Evolutionary conservation across 2,797 vertebrate species (phyloP), one percentile per base, ranked within the genome.

Genomic region (Picus viridis): DNA sequence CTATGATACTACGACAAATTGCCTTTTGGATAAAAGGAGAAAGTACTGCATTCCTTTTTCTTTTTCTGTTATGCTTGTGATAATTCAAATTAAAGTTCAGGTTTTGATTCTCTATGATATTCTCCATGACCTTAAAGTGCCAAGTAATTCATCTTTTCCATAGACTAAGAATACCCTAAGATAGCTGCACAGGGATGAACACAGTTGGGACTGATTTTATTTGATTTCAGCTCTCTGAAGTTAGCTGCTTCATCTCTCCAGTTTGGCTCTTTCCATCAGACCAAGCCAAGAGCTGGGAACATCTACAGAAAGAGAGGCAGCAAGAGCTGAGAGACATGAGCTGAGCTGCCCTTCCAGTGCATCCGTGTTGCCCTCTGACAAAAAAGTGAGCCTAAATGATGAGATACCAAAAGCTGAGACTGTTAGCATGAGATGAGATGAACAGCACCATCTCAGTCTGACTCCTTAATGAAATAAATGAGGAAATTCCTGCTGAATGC

Each of bases 401-500:
- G 45, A 92, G 73, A 79, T 16, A 67, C 22, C 74, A 88, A 36
- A 39, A 10, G 39, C 77, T 74, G 80, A 73, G 51, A n/a, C 0
- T 49, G 72, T 61, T 81, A 86, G 61, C 49, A 36, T 0, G 51
- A 45, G 49, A 39, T 45, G 59, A 82, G 73, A 86, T 54, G 62
- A 87, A 9, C 70, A 77, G 63, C 75, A 69, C 68, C 85, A 32
- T 57, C 61, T 24, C 2, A 0, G 24, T 58, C 47, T 79, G 62
- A 65, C 65, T 79, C 86, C 47, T 30, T 83, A 83, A 63, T n/a
- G 61, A 93, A 94, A 93, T 72, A 63, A 89, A 94, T 73, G 39
- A 74, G 75, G 81, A 94, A 86, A 91, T 91, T 92, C 82, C 89
- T 76, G 34, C 32, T 0, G 7, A 87, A 79, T 36, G 84, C 86